phyloP scores from a whole-genome alignment of 1,140 invertebrate species.

The Calephelis virginiensis region DNA sequence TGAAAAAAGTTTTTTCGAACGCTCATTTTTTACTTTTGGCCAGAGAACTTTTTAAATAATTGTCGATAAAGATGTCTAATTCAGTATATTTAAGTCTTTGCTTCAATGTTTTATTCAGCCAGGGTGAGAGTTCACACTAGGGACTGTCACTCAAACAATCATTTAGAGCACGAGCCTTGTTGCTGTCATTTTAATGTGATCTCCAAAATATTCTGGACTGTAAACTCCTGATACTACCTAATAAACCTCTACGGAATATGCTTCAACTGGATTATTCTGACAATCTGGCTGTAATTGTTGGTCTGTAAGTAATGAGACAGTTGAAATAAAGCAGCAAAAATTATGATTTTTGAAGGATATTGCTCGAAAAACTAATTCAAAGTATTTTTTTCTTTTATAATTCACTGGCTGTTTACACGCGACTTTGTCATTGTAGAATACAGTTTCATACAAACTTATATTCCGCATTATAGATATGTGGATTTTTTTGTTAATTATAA shows the following conservation, averaged over 20 bases:
- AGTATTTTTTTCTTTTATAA: no score
- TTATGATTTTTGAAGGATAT: neutral
- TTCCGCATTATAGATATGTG: no score
- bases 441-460: no score
- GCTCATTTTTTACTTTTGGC: no score
- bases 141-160: conserved; percentile 34
- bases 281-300: neutral
- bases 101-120: conserved; percentile 23
- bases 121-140: conserved; percentile 25
- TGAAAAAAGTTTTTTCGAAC: no score
- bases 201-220: conserved; percentile 20
- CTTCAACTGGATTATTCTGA: neutral
- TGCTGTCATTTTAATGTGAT: conserved; percentile 30
- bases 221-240: conserved; percentile 12
- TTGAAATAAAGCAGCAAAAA: neutral
- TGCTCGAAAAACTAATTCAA: no score
- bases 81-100: neutral
- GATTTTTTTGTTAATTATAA: no score
- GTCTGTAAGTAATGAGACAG: neutral
- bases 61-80: neutral
- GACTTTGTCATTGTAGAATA: no score
- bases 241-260: conserved; percentile 3
- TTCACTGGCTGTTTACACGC: no score
- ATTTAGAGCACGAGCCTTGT: conserved; percentile 30
- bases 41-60: no score